Evolutionary conservation across 1,140 invertebrate genomes (phyloP).

Genomic region (Drosophila arawakana): DNA sequence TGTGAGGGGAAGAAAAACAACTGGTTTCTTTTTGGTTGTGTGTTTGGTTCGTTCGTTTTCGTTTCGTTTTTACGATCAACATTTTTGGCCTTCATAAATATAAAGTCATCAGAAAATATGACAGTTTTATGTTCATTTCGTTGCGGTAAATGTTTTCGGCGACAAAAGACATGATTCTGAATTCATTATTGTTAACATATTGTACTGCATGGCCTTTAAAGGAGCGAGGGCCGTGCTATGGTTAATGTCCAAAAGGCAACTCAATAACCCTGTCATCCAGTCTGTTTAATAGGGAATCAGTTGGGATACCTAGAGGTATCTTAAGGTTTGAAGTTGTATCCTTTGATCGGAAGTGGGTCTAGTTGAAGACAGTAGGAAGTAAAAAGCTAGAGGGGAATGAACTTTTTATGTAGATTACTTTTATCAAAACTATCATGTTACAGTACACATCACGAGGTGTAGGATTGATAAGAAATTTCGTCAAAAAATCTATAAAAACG

Average conservation of each 20-base stretch:
- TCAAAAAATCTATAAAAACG: too few species aligned
- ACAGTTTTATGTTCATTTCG: constrained; percentile 80
- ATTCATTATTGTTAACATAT: constrained; percentile 79
- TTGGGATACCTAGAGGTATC: too few species aligned
- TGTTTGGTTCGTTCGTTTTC: background rate
- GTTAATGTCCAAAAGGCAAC: constrained; percentile 7
- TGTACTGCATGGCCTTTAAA: constrained; percentile 41
- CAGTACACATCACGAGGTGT: too few species aligned
- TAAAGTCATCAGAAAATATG: constrained; percentile 83
- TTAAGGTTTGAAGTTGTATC: too few species aligned
- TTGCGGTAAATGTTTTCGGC: constrained; percentile 80
- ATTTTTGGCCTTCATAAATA: constrained; percentile 84
- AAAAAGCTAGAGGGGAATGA: too few species aligned
- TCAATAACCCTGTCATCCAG: constrained; percentile 13
- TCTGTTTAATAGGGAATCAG: background rate
- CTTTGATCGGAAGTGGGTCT: too few species aligned
- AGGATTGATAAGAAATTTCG: too few species aligned
- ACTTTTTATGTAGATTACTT: too few species aligned
- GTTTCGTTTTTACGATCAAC: constrained; percentile 55
- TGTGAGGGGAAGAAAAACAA: constrained; percentile 52
- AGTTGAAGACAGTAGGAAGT: too few species aligned
- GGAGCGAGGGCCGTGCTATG: constrained; percentile 27
- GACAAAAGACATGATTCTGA: constrained; percentile 78
- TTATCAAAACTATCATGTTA: too few species aligned
- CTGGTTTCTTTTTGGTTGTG: constrained; percentile 50